Evolutionary conservation across 2,888 invertebrate genomes (phyloP).

Genomic region (Mechanitis messenoides): DNA sequence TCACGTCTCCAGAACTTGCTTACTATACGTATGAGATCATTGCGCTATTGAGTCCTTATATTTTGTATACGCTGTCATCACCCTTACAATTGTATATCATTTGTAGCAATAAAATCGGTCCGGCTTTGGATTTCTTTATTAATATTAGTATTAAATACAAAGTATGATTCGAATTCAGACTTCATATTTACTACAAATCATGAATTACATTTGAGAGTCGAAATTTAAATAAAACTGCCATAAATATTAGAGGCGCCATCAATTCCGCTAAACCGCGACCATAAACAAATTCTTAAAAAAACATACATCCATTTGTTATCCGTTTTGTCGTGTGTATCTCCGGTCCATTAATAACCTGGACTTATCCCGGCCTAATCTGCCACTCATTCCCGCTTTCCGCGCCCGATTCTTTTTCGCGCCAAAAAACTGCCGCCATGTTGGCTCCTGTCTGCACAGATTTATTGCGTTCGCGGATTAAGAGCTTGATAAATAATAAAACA

Average conservation of each 20-base stretch:
- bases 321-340: slow-evolving; percentile 63
- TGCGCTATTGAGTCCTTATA: no score
- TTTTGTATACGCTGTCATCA: no score
- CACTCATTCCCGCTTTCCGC: slow-evolving; percentile 74
- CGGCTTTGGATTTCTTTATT: no score
- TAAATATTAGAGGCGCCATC: slow-evolving; percentile 17
- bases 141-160: no score
- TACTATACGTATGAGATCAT: no score
- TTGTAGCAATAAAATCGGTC: no score
- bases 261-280: slow-evolving; percentile 23
- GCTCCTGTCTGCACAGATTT: slow-evolving; percentile 63
- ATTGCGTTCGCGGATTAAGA: slow-evolving; percentile 60
- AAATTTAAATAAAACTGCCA: slow-evolving; percentile 6
- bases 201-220: no score
- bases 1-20: no score
- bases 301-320: slow-evolving; percentile 61
- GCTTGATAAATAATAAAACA: slow-evolving; percentile 58
- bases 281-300: slow-evolving; percentile 30
- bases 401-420: slow-evolving; percentile 69
- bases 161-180: no score
- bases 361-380: slow-evolving; percentile 71
- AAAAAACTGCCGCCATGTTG: slow-evolving; percentile 60
- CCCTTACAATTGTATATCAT: no score
- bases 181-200: no score
- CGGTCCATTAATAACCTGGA: slow-evolving; percentile 72